Evolutionary conservation across 2,797 vertebrate species (phyloP).

Genomic region (Rhodeus uyekii): DNA sequence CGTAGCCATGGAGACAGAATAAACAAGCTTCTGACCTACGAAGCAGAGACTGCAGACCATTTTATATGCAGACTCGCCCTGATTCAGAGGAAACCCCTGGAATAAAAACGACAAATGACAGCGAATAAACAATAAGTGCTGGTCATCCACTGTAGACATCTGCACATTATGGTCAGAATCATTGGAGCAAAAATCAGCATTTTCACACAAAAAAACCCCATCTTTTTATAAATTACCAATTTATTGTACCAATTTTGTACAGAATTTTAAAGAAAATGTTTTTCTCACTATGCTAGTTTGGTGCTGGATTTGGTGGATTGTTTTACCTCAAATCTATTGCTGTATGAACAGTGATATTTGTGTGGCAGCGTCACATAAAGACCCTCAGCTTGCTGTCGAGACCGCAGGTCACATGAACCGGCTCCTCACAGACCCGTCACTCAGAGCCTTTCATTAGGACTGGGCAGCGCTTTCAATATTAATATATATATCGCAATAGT

Average conservation of each 20-base stretch:
- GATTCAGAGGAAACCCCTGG: slow-evolving; percentile 99
- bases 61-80: slow-evolving; percentile 99
- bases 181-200: slow-evolving; percentile 53
- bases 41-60: slow-evolving; percentile 99
- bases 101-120: slow-evolving; percentile 98
- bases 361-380: slow-evolving; percentile 45
- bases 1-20: slow-evolving; percentile 99
- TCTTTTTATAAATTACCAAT: neutral
- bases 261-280: neutral
- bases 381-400: slow-evolving; percentile 43
- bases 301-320: slow-evolving; percentile 25
- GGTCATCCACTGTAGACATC: slow-evolving; percentile 77
- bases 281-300: slow-evolving; percentile 33
- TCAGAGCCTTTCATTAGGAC: slow-evolving; percentile 8
- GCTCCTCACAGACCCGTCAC: neutral
- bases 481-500: too few relatives aligned
- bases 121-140: slow-evolving; percentile 99
- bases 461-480: too few relatives aligned
- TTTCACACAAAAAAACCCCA: slow-evolving; percentile 43
- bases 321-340: slow-evolving; percentile 43
- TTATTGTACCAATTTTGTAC: slow-evolving; percentile 34
- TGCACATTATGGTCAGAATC: slow-evolving; percentile 61
- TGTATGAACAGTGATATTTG: slow-evolving; percentile 47
- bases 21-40: slow-evolving; percentile 99
- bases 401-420: slow-evolving; percentile 46